A percentile compares a stretch with the other conserved stretches of the same genome.
phyloP scores from a whole-genome alignment of 1,140 invertebrate genomes.

The Popillia japonica region DNA sequence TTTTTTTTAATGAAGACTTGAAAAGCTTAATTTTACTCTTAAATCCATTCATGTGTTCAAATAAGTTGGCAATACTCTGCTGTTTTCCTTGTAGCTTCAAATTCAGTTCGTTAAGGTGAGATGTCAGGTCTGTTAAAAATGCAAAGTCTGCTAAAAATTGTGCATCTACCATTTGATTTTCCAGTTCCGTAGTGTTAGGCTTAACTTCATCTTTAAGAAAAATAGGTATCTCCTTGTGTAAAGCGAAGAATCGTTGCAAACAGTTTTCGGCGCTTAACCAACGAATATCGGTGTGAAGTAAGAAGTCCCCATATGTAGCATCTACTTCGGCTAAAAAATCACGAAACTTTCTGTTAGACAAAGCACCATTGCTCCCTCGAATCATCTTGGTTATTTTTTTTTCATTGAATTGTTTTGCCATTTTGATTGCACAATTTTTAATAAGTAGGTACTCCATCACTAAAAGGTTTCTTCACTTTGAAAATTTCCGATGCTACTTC shows the following conservation, averaged over 20 bases:
- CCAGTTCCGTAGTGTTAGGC: conserved; percentile 36
- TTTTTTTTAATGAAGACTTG: conserved; percentile 40
- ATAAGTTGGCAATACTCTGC: conserved; percentile 33
- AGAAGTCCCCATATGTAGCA: neutral
- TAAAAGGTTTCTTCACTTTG: too few species aligned
- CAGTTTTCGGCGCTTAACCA: conserved; percentile 20
- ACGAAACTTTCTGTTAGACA: conserved; percentile 39
- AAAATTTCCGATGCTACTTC: too few species aligned
- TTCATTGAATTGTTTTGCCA: too few species aligned
- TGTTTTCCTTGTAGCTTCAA: conserved; percentile 37
- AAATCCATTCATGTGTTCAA: conserved; percentile 35
- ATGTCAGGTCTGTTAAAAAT: conserved; percentile 34
- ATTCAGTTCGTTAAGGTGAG: conserved; percentile 37
- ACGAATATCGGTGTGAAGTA: conserved; percentile 34
- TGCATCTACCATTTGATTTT: conserved; percentile 30
- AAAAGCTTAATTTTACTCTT: conserved; percentile 37
- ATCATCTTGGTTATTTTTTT: conserved; percentile 48
- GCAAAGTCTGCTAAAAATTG: conserved; percentile 26
- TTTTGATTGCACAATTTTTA: too few species aligned
- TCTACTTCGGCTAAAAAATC: conserved; percentile 39
- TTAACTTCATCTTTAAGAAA: conserved; percentile 39
- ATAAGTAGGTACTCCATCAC: too few species aligned
- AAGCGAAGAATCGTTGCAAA: conserved; percentile 36
- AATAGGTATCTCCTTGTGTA: conserved; percentile 42
- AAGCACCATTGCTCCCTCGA: conserved; percentile 30